Evolutionary conservation across 2,888 invertebrate genomes (phyloP), one percentile per base, ranked within the genome.

Genomic region (Drosophila anomalipes): DNA sequence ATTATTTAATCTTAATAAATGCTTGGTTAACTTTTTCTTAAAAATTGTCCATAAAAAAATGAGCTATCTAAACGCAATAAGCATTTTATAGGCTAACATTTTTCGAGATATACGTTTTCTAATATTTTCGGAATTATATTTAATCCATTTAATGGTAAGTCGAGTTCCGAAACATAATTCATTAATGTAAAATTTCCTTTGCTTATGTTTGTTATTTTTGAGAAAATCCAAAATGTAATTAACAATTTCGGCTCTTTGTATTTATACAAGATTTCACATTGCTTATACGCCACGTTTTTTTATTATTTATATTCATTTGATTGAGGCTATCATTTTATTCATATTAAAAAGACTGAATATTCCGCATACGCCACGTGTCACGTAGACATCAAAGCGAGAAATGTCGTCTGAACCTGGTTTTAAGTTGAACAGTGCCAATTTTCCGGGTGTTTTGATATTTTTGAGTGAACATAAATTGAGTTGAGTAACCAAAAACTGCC

Each of bases 361-460:
- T 66, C 53, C 62, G 59, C 49, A 77, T 81, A 70, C 68, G 78
- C 65, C 82, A 81, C 67, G 79, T 81, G 67, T 26, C 53, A 26
- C 37, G 1, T 47, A 28, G 44, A 72, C 73, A 67, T 83, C 82
- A 84, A 86, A 83, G 65, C 54, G 22, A 19, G 39, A 47, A 37
- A 52, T 58, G 52, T 19, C 26, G 7, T 39, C 22, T 14, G 22
- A 37, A 4, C 0, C 2, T 30, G n/a, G 47, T 19, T 67, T 57
- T 30, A 39, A 7, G 28, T 59, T 26, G 33, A 37, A 59, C 33
- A 32, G 44, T 28, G 35, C 32, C 30, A 12, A 58, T 69, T 69
- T 70, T 60, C n/a, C 26, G 49, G 28, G 30, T 39, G 33, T 61
- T 61, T 57, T 68, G 58, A 56, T 60, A 49, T 35, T 26, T 32